Conservation (phyloP, 2,797 vertebrate species). For the Rhincodon typus region DNA sequence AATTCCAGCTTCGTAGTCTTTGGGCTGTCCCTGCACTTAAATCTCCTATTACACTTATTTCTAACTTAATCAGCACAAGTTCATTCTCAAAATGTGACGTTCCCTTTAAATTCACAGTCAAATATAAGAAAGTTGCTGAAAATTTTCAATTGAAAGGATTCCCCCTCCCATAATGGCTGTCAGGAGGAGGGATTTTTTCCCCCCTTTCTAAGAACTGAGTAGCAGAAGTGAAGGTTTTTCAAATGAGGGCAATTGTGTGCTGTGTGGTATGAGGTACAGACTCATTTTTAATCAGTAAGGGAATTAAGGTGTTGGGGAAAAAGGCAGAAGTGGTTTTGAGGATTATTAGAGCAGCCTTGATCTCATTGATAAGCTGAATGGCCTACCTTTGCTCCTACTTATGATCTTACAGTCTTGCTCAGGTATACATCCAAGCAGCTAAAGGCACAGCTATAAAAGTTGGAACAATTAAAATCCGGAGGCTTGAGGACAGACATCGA, state of each 20-base stretch:
- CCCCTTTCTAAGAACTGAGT: not conserved
- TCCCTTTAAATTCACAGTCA: not conserved
- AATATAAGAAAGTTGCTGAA: not conserved
- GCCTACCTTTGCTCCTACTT: too few species aligned
- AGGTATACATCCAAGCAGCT: too few species aligned
- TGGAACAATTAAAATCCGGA: too few species aligned
- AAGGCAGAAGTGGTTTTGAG: too few species aligned
- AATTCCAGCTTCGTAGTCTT: too few species aligned
- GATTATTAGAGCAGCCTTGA: too few species aligned
- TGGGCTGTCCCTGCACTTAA: not conserved
- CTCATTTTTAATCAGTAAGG: too few species aligned
- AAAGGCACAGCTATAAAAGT: too few species aligned
- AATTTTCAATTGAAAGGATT: not conserved
- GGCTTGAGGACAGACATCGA: too few species aligned
- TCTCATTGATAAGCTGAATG: too few species aligned
- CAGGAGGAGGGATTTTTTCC: not conserved
- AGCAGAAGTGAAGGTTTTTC: not conserved
- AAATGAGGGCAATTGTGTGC: not conserved
- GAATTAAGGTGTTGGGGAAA: too few species aligned
- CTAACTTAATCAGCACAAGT: not conserved
- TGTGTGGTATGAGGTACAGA: not conserved
- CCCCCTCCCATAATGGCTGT: not conserved
- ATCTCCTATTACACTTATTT: not conserved
- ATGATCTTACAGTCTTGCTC: too few species aligned
- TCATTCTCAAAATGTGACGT: not conserved